Base-by-base conservation (phyloP, 2,113 vertebrate species). In the Aegithalos caudatus region DNA sequence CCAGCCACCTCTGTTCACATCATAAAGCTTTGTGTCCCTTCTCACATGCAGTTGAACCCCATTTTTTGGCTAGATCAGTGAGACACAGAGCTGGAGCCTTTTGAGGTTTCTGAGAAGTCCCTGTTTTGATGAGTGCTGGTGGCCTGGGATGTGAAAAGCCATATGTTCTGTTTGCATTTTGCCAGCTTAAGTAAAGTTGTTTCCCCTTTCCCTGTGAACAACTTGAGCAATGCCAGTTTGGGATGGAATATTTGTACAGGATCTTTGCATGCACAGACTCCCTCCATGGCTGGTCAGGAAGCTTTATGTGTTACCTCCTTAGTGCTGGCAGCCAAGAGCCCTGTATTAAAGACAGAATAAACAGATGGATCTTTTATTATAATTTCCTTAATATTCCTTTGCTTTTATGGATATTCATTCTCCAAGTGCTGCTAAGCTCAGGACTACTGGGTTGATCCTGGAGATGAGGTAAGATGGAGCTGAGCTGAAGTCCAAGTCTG, bases 381-480 rank as follows among this genome's bases (percentile, higher is more conserved):
- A 2, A 42, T 84, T 70, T 87, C 72, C 69, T 94, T 86, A 27
- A 74, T 96, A 94, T 86, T 51, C 40, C 95, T 92, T 95, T 96
- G 86, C 90, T 86, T 94, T 93, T 86, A 88, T 94, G 93, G 95
- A 65, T 1, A 6, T 85, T 95, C 28, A 54, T 91, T 95, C 82
- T 96, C 88, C 90, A 76, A 60, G 92, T 78, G 90, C 86, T 94
- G 94, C 92, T 92, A 92, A 95, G 85, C 92, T 90, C 92, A 82
- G 92, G 71, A 89, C 78, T 83, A 14, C 45, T 58, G 90, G 71
- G 80, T 86, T 91, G 78, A 45, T 91, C 87, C 84, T 0, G 20
- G 92, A 93, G 88, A 78, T 71, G 92, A 97, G 95, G 94, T 95
- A 95, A 96, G 95, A 81, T 7, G 62, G 82, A 92, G 76, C 74